Evolutionary conservation across 2,888 invertebrate species (phyloP), one percentile per base, ranked within the genome.

Genomic region (Adelphocoris suturalis): DNA sequence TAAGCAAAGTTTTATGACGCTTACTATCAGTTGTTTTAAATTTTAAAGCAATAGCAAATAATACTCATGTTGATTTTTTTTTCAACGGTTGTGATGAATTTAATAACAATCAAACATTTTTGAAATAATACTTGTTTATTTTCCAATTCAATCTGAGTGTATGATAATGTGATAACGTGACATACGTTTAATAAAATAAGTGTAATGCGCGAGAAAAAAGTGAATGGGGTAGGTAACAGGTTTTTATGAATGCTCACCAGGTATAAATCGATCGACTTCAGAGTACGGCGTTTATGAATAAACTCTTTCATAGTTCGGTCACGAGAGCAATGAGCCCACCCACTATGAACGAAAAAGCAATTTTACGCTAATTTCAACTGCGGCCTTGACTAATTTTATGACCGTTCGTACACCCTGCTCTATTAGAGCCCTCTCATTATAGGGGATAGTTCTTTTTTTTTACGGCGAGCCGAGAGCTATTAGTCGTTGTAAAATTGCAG

Each of bases 291-390:
- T 68, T 23, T 23, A 68, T 68, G 68, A 68, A 68, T 68, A 68
- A 68, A 68, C 68, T 23, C 68, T 19, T 61, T 61, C 61, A 61
- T 23, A 68, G 68, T 68, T 68, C 23, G 68, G 68, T 68, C 68
- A 23, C 68, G 68, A 68, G 68, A 68, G 68, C 68, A 68, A 68
- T 27, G 68, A 68, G 82, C 82, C 82, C 82, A 82, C 82, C 82
- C 82, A 55, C 82, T 68, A 48, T 82, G 82, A 52, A 19, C 82
- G 52, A 82, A 82, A 82, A 82, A 55, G 82, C 82, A 82, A 82
- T 82, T 82, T 82, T 82, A 82, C 82, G 82, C 82, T 82, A 82
- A 82, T 82, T 82, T 55, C 27, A 82, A 55, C 27, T 55, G 27
- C 82, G 13, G 82, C 68, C 68, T 68, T 27, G 68, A 19, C 68